A percentile compares a stretch with the other conserved stretches of the same genome.
Evolutionary conservation across 2,797 vertebrate genomes (phyloP).

Genomic region (Eurystomus glaucurus): DNA sequence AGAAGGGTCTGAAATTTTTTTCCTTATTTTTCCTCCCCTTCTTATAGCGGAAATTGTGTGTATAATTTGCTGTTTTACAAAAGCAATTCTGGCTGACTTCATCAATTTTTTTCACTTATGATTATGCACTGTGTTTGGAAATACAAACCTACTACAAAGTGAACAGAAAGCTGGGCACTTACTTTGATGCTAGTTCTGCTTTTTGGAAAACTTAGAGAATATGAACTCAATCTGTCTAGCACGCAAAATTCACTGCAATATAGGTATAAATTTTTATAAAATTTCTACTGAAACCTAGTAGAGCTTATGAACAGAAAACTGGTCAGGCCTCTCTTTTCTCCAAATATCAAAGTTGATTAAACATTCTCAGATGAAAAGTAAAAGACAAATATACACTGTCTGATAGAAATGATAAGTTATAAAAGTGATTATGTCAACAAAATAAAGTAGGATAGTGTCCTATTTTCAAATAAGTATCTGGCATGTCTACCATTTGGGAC

Average conservation of each 20-base stretch:
- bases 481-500: background rate
- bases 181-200: constrained; percentile 21
- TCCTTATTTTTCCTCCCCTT: background rate
- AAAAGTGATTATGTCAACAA: background rate
- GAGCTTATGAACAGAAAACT: background rate
- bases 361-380: background rate
- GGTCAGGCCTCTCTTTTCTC: background rate
- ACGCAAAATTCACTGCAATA: background rate
- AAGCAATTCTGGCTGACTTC: background rate
- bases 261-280: background rate
- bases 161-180: background rate
- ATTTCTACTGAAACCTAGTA: background rate
- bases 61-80: background rate
- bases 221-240: constrained; percentile 15
- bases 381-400: background rate
- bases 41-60: background rate
- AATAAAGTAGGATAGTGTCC: background rate
- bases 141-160: background rate
- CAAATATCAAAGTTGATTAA: background rate
- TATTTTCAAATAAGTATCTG: background rate
- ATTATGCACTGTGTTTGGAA: background rate
- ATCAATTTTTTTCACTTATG: background rate
- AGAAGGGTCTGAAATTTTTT: background rate
- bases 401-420: background rate
- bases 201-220: constrained; percentile 11